Conservation (phyloP, 2,113 vertebrate genomes). For the Eurypyga helias region DNA sequence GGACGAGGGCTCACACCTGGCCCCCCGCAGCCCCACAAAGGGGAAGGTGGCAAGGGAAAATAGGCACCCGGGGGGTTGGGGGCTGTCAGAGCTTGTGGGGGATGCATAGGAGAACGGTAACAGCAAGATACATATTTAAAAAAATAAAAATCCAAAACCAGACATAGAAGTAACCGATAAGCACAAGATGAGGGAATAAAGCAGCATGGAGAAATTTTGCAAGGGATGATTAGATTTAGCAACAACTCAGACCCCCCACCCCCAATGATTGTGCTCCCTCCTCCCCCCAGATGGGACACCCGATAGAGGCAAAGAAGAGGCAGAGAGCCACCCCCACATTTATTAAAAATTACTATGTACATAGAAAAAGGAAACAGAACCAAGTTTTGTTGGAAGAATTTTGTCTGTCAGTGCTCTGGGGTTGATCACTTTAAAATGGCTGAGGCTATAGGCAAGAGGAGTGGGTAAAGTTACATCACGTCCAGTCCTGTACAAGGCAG, state of each 20-base stretch:
- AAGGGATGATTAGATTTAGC: rapidly evolving
- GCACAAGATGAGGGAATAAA: background rate
- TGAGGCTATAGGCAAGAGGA: conserved; percentile 22
- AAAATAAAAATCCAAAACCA: background rate
- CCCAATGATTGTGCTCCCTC: rapidly evolving
- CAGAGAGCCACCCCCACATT: conserved; percentile 60
- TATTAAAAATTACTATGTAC: conserved; percentile 83
- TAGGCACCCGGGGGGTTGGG: rapidly evolving
- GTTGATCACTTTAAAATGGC: background rate
- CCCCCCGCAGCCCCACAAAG: rapidly evolving
- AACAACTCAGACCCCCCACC: background rate
- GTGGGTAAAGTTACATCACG: conserved; percentile 45
- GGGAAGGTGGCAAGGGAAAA: rapidly evolving
- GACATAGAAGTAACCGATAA: rapidly evolving
- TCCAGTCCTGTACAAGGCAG: conserved; percentile 67
- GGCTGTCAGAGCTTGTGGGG: rapidly evolving
- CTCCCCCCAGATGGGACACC: rapidly evolving
- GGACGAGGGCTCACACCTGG: rapidly evolving
- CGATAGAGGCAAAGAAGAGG: background rate
- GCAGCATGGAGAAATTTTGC: rapidly evolving
- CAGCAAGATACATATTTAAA: rapidly evolving
- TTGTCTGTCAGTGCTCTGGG: conserved; percentile 1
- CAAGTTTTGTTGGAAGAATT: background rate
- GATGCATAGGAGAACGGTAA: rapidly evolving
- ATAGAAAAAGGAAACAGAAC: conserved; percentile 7